Base-by-base conservation (phyloP, 2,797 vertebrate species). In the Xenopus petersii region DNA sequence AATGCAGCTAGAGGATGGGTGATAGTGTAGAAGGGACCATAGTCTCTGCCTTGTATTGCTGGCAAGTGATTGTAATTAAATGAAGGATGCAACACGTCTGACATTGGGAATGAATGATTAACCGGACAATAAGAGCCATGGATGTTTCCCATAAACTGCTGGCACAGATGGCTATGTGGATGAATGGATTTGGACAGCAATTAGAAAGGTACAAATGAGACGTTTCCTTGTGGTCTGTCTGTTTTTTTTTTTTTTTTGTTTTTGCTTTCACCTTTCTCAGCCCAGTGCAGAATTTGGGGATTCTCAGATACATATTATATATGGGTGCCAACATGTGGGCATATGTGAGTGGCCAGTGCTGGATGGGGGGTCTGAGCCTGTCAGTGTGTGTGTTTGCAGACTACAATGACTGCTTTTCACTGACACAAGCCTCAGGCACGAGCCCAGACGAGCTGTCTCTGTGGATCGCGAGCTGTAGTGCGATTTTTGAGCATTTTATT, bases 61-160 rank as follows among this genome's bases (percentile, higher is more conserved):
- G 70, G 36, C 63, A 69, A 70, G 74, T 80, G 80, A 51, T 58
- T 68, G 17, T 78, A 80, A 86, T 82, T 82, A 82, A 86, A 90
- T 90, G 85, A 86, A 90, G 90, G 85, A 89, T 89, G 81, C 82
- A 77, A 82, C 83, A 84, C 79, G 84, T 73, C 76, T 61, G 79
- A 61, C 80, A 89, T 80, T 87, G 78, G 64, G 80, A 87, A 80
- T 87, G 85, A 77, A 82, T 83, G 80, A 75, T 66, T 49, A 84
- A 76, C 79, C 47, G 46, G 81, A 68, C 79, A 30, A 30, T 75
- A 81, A 87, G 83, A 81, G 80, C 81, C 21, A 16, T 59, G 81
- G 73, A 73, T 75, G 70, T 67, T 78, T 77, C 63, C 73, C 75
- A 56, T 42, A 72, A 71, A 70, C 49, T 55, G 9, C 33, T 30